Conservation (phyloP, 2,888 invertebrate species). For the Cosmopolites sordidus region DNA sequence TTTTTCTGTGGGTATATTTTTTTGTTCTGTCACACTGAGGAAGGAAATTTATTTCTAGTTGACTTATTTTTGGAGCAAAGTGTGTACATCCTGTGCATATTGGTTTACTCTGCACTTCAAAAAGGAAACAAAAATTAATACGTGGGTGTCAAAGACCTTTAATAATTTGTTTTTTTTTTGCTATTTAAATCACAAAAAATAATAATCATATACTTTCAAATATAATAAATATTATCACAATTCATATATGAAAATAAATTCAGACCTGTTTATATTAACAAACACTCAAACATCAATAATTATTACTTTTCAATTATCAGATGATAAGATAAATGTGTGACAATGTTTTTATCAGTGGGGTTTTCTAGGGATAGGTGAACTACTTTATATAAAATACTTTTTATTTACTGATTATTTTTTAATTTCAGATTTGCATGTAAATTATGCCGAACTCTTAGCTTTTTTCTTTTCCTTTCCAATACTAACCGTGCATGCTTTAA, state of each 20-base stretch:
- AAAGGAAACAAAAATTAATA: conserved; percentile 20
- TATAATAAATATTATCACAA: no score
- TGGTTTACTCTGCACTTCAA: conserved; percentile 2
- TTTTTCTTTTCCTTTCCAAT: conserved; percentile 4
- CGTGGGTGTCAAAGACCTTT: conserved; percentile 16
- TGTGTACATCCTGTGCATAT: conserved; percentile 13
- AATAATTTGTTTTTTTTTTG: background rate
- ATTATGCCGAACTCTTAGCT: conserved; percentile 16
- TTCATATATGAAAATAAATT: no score
- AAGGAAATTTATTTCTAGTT: background rate
- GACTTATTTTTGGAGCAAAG: conserved; percentile 12
- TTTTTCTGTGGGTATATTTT: no score
- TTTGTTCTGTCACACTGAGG: no score
- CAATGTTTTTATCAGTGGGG: no score
- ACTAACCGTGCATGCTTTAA: conserved; percentile 29
- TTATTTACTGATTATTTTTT: conserved; percentile 25
- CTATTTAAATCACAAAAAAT: no score
- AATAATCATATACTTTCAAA: no score
- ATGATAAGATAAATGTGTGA: no score
- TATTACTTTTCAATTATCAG: no score
- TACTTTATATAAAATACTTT: background rate
- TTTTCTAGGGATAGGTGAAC: no score
- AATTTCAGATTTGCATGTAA: conserved; percentile 45
- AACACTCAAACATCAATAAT: no score
- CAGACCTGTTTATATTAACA: no score